Conservation (phyloP, 2,888 invertebrate species). For the Oxyscelio sp. region DNA sequence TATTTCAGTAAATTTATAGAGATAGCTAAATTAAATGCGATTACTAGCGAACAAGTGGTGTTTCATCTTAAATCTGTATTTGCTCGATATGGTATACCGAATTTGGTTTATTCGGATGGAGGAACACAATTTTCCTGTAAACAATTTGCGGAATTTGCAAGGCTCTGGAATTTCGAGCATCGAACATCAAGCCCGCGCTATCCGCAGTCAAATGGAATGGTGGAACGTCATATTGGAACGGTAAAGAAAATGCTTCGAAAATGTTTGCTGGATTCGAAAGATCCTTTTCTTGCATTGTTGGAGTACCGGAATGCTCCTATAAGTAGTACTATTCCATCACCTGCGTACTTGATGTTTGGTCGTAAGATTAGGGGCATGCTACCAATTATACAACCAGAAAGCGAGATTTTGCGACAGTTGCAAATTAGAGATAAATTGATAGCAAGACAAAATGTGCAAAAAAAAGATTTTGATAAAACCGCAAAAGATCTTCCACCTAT, state of each 20-base stretch:
- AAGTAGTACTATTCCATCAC: too few species aligned
- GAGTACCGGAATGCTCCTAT: too few species aligned
- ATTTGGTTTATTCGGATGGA: slow-evolving; percentile 57
- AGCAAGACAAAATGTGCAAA: too few species aligned
- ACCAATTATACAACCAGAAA: too few species aligned
- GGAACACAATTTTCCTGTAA: slow-evolving; percentile 49
- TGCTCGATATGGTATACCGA: slow-evolving; percentile 40
- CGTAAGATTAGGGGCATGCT: too few species aligned
- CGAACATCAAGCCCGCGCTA: slow-evolving; percentile 28
- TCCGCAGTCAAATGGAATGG: slow-evolving; percentile 10
- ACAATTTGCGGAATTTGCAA: slow-evolving; percentile 48
- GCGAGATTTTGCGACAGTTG: too few species aligned
- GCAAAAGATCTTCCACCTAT: too few species aligned
- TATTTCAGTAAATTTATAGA: slow-evolving; percentile 68
- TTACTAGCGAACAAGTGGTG: slow-evolving; percentile 22
- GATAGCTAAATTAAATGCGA: slow-evolving; percentile 25
- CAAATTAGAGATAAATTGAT: too few species aligned
- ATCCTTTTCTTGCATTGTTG: too few species aligned
- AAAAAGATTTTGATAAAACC: too few species aligned
- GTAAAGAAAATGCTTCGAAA: slow-evolving; percentile 5
- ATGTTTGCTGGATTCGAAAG: too few species aligned
- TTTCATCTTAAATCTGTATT: slow-evolving; percentile 49
- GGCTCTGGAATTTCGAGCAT: slow-evolving; percentile 45
- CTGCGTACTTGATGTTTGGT: too few species aligned
- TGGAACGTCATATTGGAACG: not conserved